Evolutionary conservation across 2,888 invertebrate genomes (phyloP).

Genomic region (Dromius quadrimaculatus): DNA sequence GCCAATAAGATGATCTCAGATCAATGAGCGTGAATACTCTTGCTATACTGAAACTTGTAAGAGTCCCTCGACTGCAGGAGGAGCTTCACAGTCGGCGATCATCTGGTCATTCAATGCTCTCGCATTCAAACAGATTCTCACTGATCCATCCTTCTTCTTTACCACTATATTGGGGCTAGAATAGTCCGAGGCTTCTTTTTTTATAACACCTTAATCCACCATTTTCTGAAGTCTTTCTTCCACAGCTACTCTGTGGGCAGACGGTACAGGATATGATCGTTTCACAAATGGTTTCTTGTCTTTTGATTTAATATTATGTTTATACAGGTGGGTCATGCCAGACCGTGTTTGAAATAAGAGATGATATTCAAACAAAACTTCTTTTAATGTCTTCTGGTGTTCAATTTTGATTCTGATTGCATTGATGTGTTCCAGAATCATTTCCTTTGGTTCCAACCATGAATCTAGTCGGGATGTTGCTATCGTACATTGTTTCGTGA

Average conservation of each 20-base stretch:
- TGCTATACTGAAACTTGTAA: no score
- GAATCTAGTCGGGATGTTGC: background rate
- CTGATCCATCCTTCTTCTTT: no score
- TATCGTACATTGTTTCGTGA: background rate
- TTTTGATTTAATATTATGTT: conserved; percentile 56
- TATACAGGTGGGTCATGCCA: conserved; percentile 54
- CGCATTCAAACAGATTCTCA: no score
- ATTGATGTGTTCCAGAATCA: background rate
- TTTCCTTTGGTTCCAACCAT: background rate
- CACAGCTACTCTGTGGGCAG: conserved; percentile 56
- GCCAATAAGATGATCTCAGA: no score
- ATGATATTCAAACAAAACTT: conserved; percentile 40
- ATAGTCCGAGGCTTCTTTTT: no score
- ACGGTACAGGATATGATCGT: conserved; percentile 59
- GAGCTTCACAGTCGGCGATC: no score
- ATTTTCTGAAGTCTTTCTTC: conserved; percentile 58
- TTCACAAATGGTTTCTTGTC: conserved; percentile 55
- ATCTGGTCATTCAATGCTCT: no score
- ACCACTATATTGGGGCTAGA: no score
- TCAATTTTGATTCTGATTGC: background rate
- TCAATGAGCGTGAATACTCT: no score
- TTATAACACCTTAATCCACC: conserved; percentile 58
- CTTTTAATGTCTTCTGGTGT: background rate
- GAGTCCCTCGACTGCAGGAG: no score
- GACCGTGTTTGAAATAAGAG: conserved; percentile 54